Evolutionary conservation across 1,140 invertebrate species (phyloP).

Genomic region (Adelges cooleyi): DNA sequence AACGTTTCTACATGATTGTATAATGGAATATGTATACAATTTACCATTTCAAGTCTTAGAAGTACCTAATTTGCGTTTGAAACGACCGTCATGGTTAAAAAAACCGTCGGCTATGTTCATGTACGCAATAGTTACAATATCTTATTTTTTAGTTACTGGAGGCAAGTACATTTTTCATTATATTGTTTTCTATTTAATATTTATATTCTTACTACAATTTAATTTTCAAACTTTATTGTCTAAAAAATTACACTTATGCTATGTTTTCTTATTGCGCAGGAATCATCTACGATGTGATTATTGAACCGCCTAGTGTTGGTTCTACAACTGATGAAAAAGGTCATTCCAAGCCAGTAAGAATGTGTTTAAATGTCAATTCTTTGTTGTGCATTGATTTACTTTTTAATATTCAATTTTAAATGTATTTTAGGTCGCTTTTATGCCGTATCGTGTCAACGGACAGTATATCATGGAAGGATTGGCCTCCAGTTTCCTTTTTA

Average conservation of each 20-base stretch:
- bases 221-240: neutral
- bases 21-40: constrained; percentile 67
- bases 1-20: too few species aligned
- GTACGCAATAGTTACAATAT: constrained; percentile 77
- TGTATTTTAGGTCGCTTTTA: constrained; percentile 72
- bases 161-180: constrained; percentile 48
- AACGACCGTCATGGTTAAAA: constrained; percentile 79
- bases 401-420: neutral
- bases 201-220: too few species aligned
- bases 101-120: constrained; percentile 88
- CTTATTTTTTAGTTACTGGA: constrained; percentile 96
- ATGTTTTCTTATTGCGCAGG: constrained; percentile 52
- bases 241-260: neutral
- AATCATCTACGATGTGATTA: constrained; percentile 97
- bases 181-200: too few species aligned
- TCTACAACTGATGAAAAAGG: constrained; percentile 95
- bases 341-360: constrained; percentile 74
- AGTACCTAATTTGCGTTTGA: constrained; percentile 85
- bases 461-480: constrained; percentile 99
- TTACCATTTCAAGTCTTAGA: constrained; percentile 74
- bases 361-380: constrained; percentile 6
- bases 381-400: too few species aligned
- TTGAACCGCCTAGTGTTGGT: constrained; percentile 94
- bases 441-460: constrained; percentile 96
- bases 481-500: constrained; percentile 92